Percentiles rank a stretch among this genome's conserved stretches.
Conservation (phyloP, 1,140 invertebrate genomes). For the Ericerus pela region DNA sequence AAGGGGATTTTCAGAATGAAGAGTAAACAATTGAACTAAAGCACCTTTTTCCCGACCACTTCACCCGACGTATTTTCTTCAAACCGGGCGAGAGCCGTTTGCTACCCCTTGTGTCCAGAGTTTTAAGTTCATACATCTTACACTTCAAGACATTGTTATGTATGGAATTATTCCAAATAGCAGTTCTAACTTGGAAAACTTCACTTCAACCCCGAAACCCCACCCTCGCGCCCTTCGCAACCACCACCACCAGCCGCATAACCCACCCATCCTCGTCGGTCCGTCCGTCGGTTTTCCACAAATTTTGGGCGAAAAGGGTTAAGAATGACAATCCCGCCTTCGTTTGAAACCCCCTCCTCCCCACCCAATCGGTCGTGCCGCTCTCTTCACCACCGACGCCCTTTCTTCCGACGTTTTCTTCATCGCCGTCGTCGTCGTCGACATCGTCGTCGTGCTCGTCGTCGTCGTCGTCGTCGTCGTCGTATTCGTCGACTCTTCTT, state of each 20-base stretch:
- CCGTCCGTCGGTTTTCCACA: too few species aligned
- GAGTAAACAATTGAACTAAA: slow-evolving; percentile 12
- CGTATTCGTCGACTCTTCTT: neutral
- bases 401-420: too few species aligned
- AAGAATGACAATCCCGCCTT: slow-evolving; percentile 11
- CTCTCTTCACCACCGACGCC: too few species aligned
- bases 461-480: neutral
- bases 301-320: too few species aligned
- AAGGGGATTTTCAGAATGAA: slow-evolving; percentile 9
- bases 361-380: neutral
- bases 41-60: neutral
- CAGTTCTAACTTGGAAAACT: slow-evolving; percentile 7
- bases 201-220: too few species aligned
- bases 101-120: slow-evolving; percentile 11
- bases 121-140: slow-evolving; percentile 11
- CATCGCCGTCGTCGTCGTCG: too few species aligned
- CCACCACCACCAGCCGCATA: too few species aligned
- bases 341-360: neutral
- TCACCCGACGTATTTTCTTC: neutral
- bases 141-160: slow-evolving; percentile 12
- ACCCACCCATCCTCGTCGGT: too few species aligned
- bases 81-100: too few species aligned
- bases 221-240: too few species aligned
- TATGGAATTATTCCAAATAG: slow-evolving; percentile 12
- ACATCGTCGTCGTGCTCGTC: neutral